Evolutionary conservation across 2,888 invertebrate species (phyloP).

Genomic region (Calameuta idolon): DNA sequence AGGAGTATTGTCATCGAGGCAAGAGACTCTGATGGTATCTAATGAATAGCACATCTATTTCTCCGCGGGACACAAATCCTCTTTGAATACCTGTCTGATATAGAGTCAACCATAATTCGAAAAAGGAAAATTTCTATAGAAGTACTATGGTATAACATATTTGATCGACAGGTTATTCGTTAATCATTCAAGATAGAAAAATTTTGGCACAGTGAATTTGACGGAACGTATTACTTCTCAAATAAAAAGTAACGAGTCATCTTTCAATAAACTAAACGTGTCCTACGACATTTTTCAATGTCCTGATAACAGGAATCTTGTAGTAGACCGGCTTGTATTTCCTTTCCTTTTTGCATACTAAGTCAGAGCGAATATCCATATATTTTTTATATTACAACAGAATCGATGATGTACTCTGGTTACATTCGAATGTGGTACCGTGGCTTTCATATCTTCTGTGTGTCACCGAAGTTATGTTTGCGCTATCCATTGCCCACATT

Average conservation of each 20-base stretch:
- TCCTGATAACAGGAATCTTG: neutral
- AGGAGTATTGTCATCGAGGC: neutral
- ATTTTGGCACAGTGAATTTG: neutral
- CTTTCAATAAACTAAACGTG: neutral
- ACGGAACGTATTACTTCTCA: neutral
- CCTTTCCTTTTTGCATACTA: no score
- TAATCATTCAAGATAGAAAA: neutral
- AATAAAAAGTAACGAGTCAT: neutral
- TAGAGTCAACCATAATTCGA: neutral
- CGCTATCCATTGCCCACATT: slow-evolving; percentile 46
- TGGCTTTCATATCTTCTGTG: neutral
- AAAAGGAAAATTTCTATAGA: neutral
- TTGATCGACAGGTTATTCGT: neutral
- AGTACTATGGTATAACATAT: neutral
- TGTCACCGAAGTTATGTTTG: slow-evolving; percentile 24
- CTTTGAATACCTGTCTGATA: neutral
- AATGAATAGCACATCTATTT: neutral
- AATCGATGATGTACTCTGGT: neutral
- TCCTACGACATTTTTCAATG: neutral
- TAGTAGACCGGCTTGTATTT: neutral
- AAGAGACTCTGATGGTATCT: neutral
- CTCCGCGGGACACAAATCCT: neutral
- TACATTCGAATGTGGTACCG: neutral
- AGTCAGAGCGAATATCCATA: no score
- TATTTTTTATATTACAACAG: neutral